Conservation (phyloP, 2,888 invertebrate species). For the Nemapogon koenigi region DNA sequence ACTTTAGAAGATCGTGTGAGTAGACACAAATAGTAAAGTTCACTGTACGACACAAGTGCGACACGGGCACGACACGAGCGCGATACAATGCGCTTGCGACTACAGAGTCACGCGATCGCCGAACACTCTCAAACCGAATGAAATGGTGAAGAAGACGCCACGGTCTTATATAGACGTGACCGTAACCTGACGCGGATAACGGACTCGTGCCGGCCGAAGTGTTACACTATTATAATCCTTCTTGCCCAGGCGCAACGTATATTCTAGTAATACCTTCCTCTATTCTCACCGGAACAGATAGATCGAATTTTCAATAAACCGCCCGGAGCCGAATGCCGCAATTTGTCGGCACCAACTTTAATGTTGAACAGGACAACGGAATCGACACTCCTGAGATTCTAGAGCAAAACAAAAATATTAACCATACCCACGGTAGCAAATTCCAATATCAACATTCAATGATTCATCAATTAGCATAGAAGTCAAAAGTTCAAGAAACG, state of each 20-base stretch:
- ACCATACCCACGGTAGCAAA: no score
- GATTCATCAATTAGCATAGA: no score
- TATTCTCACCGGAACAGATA: slow-evolving; percentile 45
- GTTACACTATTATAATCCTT: slow-evolving; percentile 35
- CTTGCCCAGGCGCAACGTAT: slow-evolving; percentile 30
- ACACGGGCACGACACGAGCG: slow-evolving; percentile 4
- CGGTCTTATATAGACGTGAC: slow-evolving; percentile 63
- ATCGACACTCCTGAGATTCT: no score
- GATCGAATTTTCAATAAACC: slow-evolving; percentile 60
- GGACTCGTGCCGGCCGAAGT: slow-evolving; percentile 36
- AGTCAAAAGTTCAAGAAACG: no score
- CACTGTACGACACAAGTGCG: not conserved
- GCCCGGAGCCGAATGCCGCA: slow-evolving; percentile 53
- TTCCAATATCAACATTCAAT: no score
- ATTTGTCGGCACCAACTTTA: slow-evolving; percentile 32
- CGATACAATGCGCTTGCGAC: slow-evolving; percentile 5
- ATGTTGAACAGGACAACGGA: slow-evolving; percentile 6
- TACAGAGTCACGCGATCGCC: slow-evolving; percentile 29
- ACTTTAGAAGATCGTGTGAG: not conserved
- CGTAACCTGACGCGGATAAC: slow-evolving; percentile 65
- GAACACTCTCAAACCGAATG: slow-evolving; percentile 59
- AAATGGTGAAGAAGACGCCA: slow-evolving; percentile 62
- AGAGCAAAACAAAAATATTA: no score
- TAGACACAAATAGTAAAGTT: slow-evolving; percentile 1
- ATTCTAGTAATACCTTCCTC: not conserved